phyloP scores from a whole-genome alignment of 2,888 invertebrate genomes.

The Scaptodrosophila latifasciaeformis region DNA sequence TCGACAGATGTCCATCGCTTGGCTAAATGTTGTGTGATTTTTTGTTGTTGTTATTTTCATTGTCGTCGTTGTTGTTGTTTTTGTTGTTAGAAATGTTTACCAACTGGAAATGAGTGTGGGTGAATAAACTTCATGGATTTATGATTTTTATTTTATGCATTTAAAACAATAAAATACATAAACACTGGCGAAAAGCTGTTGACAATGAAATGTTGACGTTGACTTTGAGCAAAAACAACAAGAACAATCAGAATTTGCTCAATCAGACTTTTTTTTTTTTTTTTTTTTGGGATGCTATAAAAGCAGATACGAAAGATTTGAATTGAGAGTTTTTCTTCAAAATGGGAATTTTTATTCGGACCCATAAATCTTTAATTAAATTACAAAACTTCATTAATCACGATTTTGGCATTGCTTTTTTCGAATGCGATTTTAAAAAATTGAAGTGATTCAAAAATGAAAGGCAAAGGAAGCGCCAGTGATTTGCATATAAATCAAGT shows the following conservation, averaged over 20 bases:
- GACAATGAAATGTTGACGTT: constrained; percentile 55
- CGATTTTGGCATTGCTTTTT: constrained; percentile 18
- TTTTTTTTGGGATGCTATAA: no score
- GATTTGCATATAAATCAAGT: constrained; percentile 51
- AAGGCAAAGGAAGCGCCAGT: constrained; percentile 1
- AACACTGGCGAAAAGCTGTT: constrained; percentile 33
- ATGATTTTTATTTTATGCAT: neutral
- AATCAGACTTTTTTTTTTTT: no score
- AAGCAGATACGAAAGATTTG: no score
- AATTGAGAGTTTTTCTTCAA: no score
- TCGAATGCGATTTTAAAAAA: constrained; percentile 4
- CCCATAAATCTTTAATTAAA: constrained; percentile 28
- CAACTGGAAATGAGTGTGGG: constrained; percentile 39
- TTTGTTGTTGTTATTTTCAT: neutral
- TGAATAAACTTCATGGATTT: constrained; percentile 54
- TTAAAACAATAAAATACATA: no score
- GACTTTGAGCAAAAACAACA: constrained; percentile 42
- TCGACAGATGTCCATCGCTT: neutral
- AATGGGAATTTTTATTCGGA: neutral
- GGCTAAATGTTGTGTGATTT: constrained; percentile 35
- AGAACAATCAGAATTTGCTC: constrained; percentile 11
- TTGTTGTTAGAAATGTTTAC: constrained; percentile 26
- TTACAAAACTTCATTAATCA: constrained; percentile 37
- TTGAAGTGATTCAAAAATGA: neutral
- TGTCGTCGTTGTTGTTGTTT: neutral